Conservation (phyloP, 2,888 invertebrate species). For the Zhengitettix transpicula region DNA sequence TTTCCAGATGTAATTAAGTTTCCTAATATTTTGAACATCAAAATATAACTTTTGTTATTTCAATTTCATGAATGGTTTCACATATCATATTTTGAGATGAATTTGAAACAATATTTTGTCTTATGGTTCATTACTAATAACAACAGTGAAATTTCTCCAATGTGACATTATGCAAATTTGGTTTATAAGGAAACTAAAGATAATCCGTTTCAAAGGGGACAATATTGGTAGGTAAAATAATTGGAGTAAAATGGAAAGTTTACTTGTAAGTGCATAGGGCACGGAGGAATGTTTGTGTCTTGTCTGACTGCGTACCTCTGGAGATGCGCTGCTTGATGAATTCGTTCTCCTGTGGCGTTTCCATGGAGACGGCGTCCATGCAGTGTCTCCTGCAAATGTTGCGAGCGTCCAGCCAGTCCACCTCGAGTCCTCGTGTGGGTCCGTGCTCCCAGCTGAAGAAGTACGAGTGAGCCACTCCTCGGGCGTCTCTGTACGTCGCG, state of each 20-base stretch:
- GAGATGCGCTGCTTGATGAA: constrained; percentile 76
- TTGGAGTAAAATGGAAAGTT: background rate
- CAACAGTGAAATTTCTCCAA: too few relatives aligned
- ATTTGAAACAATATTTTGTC: too few relatives aligned
- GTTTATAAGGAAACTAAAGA: too few relatives aligned
- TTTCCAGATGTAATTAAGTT: too few relatives aligned
- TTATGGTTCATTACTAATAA: too few relatives aligned
- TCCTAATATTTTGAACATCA: too few relatives aligned
- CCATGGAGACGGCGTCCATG: constrained; percentile 83
- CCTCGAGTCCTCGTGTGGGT: constrained; percentile 65
- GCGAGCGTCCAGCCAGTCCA: constrained; percentile 80
- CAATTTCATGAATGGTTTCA: too few relatives aligned
- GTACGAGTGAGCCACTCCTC: constrained; percentile 77
- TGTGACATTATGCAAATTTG: too few relatives aligned
- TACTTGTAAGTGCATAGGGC: background rate
- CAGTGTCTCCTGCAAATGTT: constrained; percentile 85
- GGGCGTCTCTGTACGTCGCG: constrained; percentile 71
- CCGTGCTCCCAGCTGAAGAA: constrained; percentile 88
- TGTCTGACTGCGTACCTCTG: constrained; percentile 31
- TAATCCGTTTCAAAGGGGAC: too few relatives aligned
- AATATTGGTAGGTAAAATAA: background rate
- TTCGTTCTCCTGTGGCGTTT: constrained; percentile 82
- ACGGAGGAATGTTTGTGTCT: background rate
- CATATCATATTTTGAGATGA: too few relatives aligned
- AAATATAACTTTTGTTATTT: too few relatives aligned